A percentile compares a stretch with the other conserved stretches of the same genome.
These are phyloP conservation scores for Agelastica alni DNA, from an alignment of 2,888 invertebrate genomes.

Conservation along the genomic window DNA sequence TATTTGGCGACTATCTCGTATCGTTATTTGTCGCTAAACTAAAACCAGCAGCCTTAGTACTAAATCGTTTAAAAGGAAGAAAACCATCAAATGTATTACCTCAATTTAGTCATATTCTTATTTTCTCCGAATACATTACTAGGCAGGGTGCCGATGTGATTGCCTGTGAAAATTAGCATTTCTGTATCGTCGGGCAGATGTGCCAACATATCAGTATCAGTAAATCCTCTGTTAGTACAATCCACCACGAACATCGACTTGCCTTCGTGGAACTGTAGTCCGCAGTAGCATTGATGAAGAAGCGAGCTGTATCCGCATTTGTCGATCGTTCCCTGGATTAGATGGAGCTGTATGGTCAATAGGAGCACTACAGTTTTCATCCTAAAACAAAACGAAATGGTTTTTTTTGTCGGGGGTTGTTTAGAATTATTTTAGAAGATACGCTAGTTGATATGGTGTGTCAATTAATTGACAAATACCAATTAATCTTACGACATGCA, in stretches of 20 bases:
- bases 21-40: too few relatives aligned
- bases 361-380: conserved; percentile 23
- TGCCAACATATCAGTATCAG: conserved; percentile 62
- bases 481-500: too few relatives aligned
- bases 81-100: conserved; percentile 21
- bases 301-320: conserved; percentile 45
- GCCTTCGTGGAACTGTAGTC: conserved; percentile 59
- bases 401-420: too few relatives aligned
- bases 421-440: too few relatives aligned
- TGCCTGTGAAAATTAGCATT: conserved; percentile 74
- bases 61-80: too few relatives aligned
- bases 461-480: too few relatives aligned
- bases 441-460: too few relatives aligned
- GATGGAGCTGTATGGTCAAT: conserved; percentile 7
- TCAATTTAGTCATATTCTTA: conserved; percentile 44
- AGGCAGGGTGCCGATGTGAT: conserved; percentile 66
- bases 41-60: too few relatives aligned
- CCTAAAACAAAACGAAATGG: conserved; percentile 26
- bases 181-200: conserved; percentile 68
- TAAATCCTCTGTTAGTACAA: conserved; percentile 69
- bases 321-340: conserved; percentile 35
- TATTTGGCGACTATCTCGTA: too few relatives aligned
- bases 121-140: conserved; percentile 72
- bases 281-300: conserved; percentile 61
- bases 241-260: conserved; percentile 65